These are phyloP conservation scores for Heliconius hermathena DNA, from an alignment of 1,140 invertebrate species.

Conservation along the genomic window DNA sequence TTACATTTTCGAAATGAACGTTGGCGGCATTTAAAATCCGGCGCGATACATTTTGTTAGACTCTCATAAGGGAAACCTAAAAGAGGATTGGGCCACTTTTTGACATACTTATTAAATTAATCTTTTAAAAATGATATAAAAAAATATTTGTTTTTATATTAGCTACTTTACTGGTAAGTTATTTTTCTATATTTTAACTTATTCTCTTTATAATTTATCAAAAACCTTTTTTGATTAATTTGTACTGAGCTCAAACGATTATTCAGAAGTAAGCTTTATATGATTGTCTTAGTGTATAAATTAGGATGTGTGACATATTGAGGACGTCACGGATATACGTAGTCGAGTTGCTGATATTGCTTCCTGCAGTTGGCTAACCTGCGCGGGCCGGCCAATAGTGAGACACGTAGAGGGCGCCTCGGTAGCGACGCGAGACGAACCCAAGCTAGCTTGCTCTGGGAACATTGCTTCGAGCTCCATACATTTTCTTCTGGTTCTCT, in stretches of 20 bases:
- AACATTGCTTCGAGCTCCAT: conserved; percentile 82
- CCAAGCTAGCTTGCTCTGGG: conserved; percentile 78
- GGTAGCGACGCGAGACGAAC: conserved; percentile 76
- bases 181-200: conserved; percentile 46
- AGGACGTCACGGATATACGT: conserved; percentile 78
- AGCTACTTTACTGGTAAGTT: conserved; percentile 43
- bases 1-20: conserved; percentile 74
- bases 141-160: conserved; percentile 54
- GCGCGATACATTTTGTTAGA: conserved; percentile 75
- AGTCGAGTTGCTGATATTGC: conserved; percentile 58
- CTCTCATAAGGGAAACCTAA: conserved; percentile 67
- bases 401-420: conserved; percentile 69
- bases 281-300: conserved; percentile 31
- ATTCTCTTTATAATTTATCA: conserved; percentile 49
- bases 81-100: conserved; percentile 70
- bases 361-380: conserved; percentile 61
- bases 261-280: conserved; percentile 40
- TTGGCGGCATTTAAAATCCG: conserved; percentile 78
- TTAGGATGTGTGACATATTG: conserved; percentile 37
- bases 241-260: conserved; percentile 53
- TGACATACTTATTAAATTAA: conserved; percentile 75
- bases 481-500: conserved; percentile 82
- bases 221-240: conserved; percentile 68
- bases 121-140: conserved; percentile 46
- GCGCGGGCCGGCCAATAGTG: conserved; percentile 63